Conservation (phyloP, 2,113 vertebrate genomes). For the Colius striatus region DNA sequence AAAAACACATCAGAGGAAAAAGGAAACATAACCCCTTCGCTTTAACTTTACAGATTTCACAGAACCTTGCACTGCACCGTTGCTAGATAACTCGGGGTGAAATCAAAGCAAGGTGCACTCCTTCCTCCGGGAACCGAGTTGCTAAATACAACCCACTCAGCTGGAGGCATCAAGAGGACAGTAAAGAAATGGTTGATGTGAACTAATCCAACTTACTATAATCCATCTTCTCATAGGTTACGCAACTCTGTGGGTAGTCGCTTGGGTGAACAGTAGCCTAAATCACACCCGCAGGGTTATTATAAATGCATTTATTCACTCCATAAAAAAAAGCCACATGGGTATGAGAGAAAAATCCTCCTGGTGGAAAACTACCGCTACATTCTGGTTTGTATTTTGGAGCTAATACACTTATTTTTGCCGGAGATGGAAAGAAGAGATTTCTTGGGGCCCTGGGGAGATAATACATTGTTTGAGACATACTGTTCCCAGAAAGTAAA, state of each 20-base stretch:
- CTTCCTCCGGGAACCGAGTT: not conserved
- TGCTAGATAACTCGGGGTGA: not conserved
- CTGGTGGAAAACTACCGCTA: conserved; percentile 61
- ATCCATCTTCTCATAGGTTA: conserved; percentile 27
- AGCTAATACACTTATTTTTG: conserved; percentile 19
- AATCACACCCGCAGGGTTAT: conserved; percentile 35
- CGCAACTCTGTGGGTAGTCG: conserved; percentile 19
- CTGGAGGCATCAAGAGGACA: not conserved
- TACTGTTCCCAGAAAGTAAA: conserved; percentile 27
- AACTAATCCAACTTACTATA: not conserved
- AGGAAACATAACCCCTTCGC: not conserved
- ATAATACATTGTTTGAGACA: conserved; percentile 34
- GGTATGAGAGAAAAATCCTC: conserved; percentile 26
- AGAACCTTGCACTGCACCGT: not conserved
- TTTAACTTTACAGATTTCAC: not conserved
- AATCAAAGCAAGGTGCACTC: not conserved
- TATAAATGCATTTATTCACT: conserved; percentile 67
- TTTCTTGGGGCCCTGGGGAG: conserved; percentile 9
- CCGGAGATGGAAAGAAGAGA: conserved; percentile 47
- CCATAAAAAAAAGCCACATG: conserved; percentile 28
- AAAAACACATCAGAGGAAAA: not conserved
- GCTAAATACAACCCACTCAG: conserved; percentile 12
- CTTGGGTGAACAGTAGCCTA: conserved; percentile 16
- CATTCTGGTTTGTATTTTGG: conserved; percentile 15
- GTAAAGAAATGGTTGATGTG: not conserved